Base-by-base conservation (phyloP, 2,113 vertebrate species). In the Donacobius atricapilla region DNA sequence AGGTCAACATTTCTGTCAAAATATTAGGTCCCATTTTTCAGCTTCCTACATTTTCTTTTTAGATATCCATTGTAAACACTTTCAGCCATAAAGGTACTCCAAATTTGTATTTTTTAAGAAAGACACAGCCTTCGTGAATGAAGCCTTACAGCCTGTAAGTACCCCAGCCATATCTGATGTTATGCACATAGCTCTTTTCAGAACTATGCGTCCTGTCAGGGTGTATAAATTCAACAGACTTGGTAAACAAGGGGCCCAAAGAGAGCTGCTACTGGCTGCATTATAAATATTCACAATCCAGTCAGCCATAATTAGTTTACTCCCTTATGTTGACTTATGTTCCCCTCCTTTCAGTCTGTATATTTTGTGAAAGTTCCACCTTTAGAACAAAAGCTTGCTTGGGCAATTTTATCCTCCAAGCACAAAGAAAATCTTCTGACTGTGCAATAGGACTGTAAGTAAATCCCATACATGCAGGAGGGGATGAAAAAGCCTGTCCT, bases 201-300 rank as follows among this genome's bases (percentile, higher is more conserved):
- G 83, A 96, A 90, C 83, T 83, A 2, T 56, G 69, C 93, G 47
- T 70, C 85, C 56, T 95, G 82, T 96, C 93, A 97, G 58, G 63
- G 71, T 81, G 81, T 57, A 96, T 92, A 96, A 97, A 95, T 95
- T 94, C 93, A 96, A 85, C 58, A 95, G 72, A 66, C 79, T 71
- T 76, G 42, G 93, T 96, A 96, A 96, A 93, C 57, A 95, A 90
- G 60, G 19, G 51, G 68, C 71, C 91, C 89, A 97, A 96, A 96
- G 96, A 82, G 71, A 96, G 56, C 60, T 79, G 79, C 63, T 90
- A 88, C 87, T 8, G 35, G 37, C 69, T 95, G 81, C n/a, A 17
- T 91, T 84, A 86, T 94, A 96, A 97, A 94, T 95, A 96, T 90
- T 91, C 70, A 93, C 89, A 60, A 81, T 44, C 47, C 60, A 84